These are phyloP conservation scores for Nudaria mundana DNA, from an alignment of 2,888 invertebrate species.

Conservation along the genomic window DNA sequence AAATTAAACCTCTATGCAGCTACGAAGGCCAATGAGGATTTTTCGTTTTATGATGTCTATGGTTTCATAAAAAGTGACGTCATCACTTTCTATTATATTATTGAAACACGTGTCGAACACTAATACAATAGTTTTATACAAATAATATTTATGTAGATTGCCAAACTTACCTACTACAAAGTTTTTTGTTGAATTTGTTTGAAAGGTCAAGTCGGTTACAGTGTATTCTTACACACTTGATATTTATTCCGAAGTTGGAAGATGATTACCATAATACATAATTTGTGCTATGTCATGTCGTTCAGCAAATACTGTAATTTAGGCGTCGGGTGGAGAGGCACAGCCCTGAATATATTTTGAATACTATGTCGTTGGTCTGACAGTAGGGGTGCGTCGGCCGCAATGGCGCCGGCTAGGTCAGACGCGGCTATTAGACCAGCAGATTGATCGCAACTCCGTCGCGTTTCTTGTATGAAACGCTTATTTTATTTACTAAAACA, in stretches of 20 bases:
- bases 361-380: conserved; percentile 37
- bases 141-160: conserved; percentile 12
- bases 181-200: conserved; percentile 14
- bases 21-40: conserved; percentile 1
- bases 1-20: neutral
- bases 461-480: conserved; percentile 49
- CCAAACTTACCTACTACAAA: conserved; percentile 16
- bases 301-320: conserved; percentile 27
- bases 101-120: neutral
- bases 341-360: conserved; percentile 43
- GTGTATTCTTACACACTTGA: conserved; percentile 12
- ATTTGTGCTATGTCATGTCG: conserved; percentile 43
- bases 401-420: conserved; percentile 70
- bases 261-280: conserved; percentile 45
- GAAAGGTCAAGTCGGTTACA: conserved; percentile 12
- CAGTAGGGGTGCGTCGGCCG: conserved; percentile 55
- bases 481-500: conserved; percentile 43
- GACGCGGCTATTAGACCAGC: conserved; percentile 65
- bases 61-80: neutral
- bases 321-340: conserved; percentile 29
- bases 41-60: neutral
- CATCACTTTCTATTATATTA: neutral
- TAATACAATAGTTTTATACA: conserved; percentile 2
- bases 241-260: conserved; percentile 23
- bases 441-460: conserved; percentile 71